Base-by-base conservation (phyloP, 2,888 invertebrate genomes). In the Ectropis crepuscularia region DNA sequence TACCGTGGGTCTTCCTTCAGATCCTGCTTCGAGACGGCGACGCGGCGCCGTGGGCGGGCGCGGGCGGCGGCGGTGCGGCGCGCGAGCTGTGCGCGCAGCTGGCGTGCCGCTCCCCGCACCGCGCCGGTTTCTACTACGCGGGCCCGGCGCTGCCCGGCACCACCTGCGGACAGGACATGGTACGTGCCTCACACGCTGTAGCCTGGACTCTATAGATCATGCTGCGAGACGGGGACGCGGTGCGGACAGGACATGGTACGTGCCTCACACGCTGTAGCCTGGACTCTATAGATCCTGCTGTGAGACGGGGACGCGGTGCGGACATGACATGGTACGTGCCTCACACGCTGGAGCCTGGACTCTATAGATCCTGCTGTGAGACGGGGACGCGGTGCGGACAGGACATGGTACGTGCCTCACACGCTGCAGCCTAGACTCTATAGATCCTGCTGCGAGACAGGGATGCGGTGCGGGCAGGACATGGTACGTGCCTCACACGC, bases 111-210 rank as follows among this genome's bases (percentile, higher is more conserved):
- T 95, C 95, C 12, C 96, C 96, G 41, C 95, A 95, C 78, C 93
- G 95, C 54, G 94, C 94, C 63, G 96, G 96, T 9, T 96, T 94
- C 86, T 96, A 96, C 82, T 95, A 95, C 80, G 95, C 96, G 0
- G 97, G 97, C 0, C 97, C 97, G 0, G 97, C 97, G n/a, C 86
- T 97, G 39, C 96, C 97, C 67, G 97, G 97, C 49, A 97, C 97
- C 0, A 85, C 94, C 16, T 97, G 97, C 79, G 96, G 95, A 8
- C 81, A 83, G 0, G 89, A 90, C 63, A 94, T 93, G 91, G 96
- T 96, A 16, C 16, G 16, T 28, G 16, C 16, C 16, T 28, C 16
- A 28, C 16, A 2, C 16, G 16, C 16, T 28, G 16, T 28, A 28
- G 16, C 16, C 16, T 2, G 16, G 16, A 28, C 16, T 28, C 16